phyloP scores from a whole-genome alignment of 1,140 invertebrate species.

The Caligus rogercresseyi region DNA sequence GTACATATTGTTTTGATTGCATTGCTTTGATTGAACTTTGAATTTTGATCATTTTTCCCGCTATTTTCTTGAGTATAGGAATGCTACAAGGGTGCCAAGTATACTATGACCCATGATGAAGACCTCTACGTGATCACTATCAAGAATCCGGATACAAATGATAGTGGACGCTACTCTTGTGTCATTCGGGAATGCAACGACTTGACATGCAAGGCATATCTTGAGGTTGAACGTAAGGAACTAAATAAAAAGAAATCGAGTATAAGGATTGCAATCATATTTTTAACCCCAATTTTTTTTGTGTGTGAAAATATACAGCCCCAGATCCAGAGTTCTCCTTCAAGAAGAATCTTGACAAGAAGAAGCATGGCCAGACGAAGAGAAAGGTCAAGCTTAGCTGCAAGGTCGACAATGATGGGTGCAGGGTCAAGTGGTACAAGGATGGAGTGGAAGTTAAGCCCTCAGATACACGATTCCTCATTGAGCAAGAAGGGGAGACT shows the following conservation, averaged over 20 bases:
- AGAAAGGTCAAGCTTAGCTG: conserved; percentile 84
- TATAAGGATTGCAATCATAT: too few relatives aligned
- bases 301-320: too few relatives aligned
- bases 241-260: not conserved
- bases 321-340: conserved; percentile 86
- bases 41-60: too few relatives aligned
- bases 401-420: conserved; percentile 78
- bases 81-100: conserved; percentile 73
- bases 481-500: conserved; percentile 11
- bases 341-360: conserved; percentile 69
- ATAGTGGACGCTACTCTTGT: conserved; percentile 82
- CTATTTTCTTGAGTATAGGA: too few relatives aligned
- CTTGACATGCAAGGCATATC: conserved; percentile 61
- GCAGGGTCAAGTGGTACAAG: conserved; percentile 81
- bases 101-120: conserved; percentile 78
- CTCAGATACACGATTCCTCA: conserved; percentile 13
- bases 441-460: conserved; percentile 53
- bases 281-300: too few relatives aligned
- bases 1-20: too few relatives aligned
- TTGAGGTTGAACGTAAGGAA: conserved; percentile 71
- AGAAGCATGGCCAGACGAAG: conserved; percentile 62
- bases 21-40: too few relatives aligned
- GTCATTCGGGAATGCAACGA: conserved; percentile 63
- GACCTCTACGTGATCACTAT: conserved; percentile 77
- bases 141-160: conserved; percentile 74